Base-by-base conservation (phyloP, 2,797 vertebrate species). In the Fundulus diaphanus region DNA sequence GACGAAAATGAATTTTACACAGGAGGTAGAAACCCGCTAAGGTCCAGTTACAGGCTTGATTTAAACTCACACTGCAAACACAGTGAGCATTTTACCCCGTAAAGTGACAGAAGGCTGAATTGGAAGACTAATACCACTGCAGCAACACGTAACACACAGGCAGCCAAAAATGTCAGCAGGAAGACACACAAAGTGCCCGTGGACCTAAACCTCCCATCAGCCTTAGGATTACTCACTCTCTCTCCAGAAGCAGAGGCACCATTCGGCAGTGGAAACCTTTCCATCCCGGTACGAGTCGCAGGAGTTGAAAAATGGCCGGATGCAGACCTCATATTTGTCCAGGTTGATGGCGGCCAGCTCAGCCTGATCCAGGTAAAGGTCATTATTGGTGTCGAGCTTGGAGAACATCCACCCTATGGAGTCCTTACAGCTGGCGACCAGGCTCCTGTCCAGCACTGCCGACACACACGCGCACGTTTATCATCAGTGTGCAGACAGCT, bases 221-320 rank as follows among this genome's bases (percentile, higher is more conserved):
- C 49, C 63, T 57, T 46, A 27, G 8, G 40, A 68, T 49, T 67
- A 97, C 98, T 95, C 93, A 99, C 98, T 99, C 94, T 99, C 97
- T 92, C 98, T 97, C 98, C 98, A 99, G 95, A 99, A 99, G 93
- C 98, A 99, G 92, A 99, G 96, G 90, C 98, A 99, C 98, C 98
- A 99, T 91, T 99, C 98, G 0, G 98, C 97, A 0, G 96, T 97
- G 63, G 98, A 98, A 68, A 99, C 97, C 1, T 95, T 97, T 20
- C 98, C 96, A 0, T 99, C 98, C 82, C 92, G 95, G 93, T 97
- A 98, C 79, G 97, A 97, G 90, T 99, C 98, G 0, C 98, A 99
- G 88, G 98, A 99, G 93, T 99, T 99, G 95, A 99, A 99, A 96
- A 99, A 99, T 85, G 98, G 96, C 74, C 97, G 96, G 88, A 99